Evolutionary conservation across 2,888 invertebrate genomes (phyloP).

Genomic region (Fragum whitleyi): DNA sequence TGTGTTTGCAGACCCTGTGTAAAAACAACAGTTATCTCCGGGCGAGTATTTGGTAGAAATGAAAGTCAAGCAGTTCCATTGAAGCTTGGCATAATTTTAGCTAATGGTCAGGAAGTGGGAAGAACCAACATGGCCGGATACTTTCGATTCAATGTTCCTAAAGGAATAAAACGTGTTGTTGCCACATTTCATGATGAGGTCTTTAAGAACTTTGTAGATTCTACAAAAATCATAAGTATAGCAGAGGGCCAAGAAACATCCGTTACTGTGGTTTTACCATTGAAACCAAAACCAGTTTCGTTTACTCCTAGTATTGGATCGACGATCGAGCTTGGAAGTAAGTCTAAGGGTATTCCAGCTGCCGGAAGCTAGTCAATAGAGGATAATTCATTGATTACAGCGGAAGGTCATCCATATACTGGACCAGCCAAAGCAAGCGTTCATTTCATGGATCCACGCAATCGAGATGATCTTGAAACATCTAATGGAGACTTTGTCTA

Average conservation of each 20-base stretch:
- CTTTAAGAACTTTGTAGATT: constrained; percentile 37
- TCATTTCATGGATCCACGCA: constrained; percentile 54
- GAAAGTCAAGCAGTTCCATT: constrained; percentile 37
- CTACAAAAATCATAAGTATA: constrained; percentile 39
- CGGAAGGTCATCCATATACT: constrained; percentile 32
- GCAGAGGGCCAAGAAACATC: constrained; percentile 19
- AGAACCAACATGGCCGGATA: constrained; percentile 42
- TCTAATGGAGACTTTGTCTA: constrained; percentile 48
- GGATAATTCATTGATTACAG: constrained; percentile 34
- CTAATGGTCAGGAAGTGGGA: constrained; percentile 26
- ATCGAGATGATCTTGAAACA: constrained; percentile 41
- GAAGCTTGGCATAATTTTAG: constrained; percentile 25
- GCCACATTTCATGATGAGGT: constrained; percentile 37
- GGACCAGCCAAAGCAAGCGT: constrained; percentile 41
- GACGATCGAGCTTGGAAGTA: constrained; percentile 34
- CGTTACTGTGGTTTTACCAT: constrained; percentile 30
- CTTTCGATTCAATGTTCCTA: constrained; percentile 44
- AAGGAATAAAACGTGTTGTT: constrained; percentile 21
- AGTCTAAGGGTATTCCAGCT: constrained; percentile 2
- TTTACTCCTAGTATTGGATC: constrained; percentile 31
- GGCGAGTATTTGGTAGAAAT: constrained; percentile 31
- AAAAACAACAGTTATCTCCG: constrained; percentile 27
- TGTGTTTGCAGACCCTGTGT: constrained; percentile 41
- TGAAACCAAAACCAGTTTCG: constrained; percentile 42
- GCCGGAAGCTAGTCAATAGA: constrained; percentile 38